Conservation (phyloP, 92 coral and sea anemone species). For the Palythoa grandiflora region DNA sequence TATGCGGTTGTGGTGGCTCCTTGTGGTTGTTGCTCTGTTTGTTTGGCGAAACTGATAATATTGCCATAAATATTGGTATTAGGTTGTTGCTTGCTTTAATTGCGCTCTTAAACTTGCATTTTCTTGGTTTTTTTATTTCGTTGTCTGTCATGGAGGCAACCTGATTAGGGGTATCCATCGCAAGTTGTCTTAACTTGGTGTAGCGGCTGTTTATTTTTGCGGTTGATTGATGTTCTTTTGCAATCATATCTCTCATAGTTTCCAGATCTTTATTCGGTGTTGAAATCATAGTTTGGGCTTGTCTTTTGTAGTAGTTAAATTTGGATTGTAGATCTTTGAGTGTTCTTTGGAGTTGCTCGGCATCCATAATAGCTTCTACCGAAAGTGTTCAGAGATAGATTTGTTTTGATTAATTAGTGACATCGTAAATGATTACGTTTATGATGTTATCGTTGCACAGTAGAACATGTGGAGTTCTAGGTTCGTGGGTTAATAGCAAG, state of each 20-base stretch:
- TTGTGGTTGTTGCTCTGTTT: no score
- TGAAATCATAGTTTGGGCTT: no score
- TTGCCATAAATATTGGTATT: no score
- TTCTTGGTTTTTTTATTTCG: neutral
- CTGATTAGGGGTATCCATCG: neutral
- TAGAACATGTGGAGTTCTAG: neutral
- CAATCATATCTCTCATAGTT: neutral
- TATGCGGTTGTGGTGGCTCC: no score
- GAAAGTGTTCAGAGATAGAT: neutral
- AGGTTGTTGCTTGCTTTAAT: no score
- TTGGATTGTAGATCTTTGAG: constrained; percentile 10
- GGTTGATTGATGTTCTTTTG: constrained; percentile 1
- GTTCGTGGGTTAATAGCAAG: neutral
- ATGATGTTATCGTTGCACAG: neutral
- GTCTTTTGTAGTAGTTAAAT: neutral
- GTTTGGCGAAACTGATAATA: no score
- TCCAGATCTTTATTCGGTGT: no score
- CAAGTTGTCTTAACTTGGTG: neutral
- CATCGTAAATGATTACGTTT: neutral
- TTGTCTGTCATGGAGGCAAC: neutral
- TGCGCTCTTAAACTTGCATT: neutral
- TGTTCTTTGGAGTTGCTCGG: constrained; percentile 10
- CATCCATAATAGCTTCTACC: neutral
- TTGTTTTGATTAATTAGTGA: neutral
- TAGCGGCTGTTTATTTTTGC: neutral